Evolutionary conservation across 92 coral and sea anemone species (phyloP).

Genomic region (Virgularia gustaviana): DNA sequence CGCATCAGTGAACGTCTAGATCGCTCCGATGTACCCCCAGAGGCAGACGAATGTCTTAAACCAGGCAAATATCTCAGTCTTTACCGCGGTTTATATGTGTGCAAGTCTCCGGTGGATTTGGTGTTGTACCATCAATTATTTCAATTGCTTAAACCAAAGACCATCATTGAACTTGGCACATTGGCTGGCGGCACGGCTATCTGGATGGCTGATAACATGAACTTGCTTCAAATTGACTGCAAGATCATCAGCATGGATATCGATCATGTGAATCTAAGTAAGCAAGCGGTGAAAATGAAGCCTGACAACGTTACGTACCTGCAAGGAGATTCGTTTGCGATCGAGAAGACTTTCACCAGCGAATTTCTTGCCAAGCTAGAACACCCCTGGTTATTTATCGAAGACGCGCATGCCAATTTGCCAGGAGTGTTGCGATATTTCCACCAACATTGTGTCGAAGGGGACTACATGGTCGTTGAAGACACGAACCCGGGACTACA

Average conservation of each 20-base stretch:
- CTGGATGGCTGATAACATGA: conserved; percentile 42
- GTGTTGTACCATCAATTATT: conserved; percentile 41
- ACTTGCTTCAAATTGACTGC: conserved; percentile 7
- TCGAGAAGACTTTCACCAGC: conserved; percentile 35
- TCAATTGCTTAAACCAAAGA: conserved; percentile 4
- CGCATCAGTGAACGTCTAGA: conserved; percentile 39
- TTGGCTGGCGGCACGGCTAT: conserved; percentile 34
- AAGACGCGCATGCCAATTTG: conserved; percentile 46
- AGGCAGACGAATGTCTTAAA: neutral
- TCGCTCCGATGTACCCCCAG: conserved; percentile 37
- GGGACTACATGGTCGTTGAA: conserved; percentile 40
- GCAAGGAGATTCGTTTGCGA: conserved; percentile 39
- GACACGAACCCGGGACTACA: conserved; percentile 40
- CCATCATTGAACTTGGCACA: conserved; percentile 46
- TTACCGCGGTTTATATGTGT: conserved; percentile 42
- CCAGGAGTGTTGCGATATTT: conserved; percentile 31
- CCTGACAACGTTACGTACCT: conserved; percentile 39
- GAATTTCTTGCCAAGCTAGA: conserved; percentile 33
- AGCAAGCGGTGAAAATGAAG: conserved; percentile 26
- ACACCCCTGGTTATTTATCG: conserved; percentile 46
- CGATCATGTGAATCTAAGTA: conserved; percentile 29
- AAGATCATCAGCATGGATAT: conserved; percentile 27
- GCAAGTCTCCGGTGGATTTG: conserved; percentile 46
- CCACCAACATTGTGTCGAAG: conserved; percentile 24
- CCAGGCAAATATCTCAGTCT: conserved; percentile 19